These are phyloP conservation scores for Heterochromis multidens DNA, from an alignment of 2,113 vertebrate genomes.

Conservation along the genomic window DNA sequence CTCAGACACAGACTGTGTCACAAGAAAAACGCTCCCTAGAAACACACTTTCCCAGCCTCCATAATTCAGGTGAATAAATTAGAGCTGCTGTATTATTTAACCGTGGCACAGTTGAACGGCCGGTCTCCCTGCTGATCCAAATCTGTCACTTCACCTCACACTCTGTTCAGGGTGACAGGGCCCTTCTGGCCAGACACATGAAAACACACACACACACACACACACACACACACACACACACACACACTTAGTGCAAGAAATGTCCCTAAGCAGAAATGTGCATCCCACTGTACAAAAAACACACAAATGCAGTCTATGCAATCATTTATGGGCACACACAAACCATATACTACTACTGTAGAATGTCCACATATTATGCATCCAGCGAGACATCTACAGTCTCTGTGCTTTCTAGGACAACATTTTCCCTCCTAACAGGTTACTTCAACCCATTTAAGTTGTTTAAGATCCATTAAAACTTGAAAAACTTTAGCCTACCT, in stretches of 20 bases:
- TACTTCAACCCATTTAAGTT: not conserved
- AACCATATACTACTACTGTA: not conserved
- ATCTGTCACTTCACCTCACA: slow-evolving; percentile 57
- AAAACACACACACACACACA: not conserved
- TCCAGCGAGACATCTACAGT: fast-evolving
- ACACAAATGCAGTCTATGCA: not conserved
- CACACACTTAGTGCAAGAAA: not conserved
- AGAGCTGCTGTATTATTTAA: slow-evolving; percentile 53
- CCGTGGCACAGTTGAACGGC: slow-evolving; percentile 7
- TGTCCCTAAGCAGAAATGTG: not conserved
- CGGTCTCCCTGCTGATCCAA: slow-evolving; percentile 29
- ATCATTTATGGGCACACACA: not conserved
- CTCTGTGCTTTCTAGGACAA: not conserved
- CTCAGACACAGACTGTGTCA: slow-evolving; percentile 6
- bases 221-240: not conserved
- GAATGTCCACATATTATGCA: not conserved
- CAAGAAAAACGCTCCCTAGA: not conserved
- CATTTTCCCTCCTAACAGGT: not conserved
- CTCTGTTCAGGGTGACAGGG: slow-evolving; percentile 21
- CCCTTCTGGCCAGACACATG: slow-evolving; percentile 1
- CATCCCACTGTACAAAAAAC: not conserved
- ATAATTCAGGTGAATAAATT: slow-evolving; percentile 46
- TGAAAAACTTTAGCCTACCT: not conserved
- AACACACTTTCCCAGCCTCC: not conserved
- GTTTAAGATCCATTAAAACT: not conserved